Percentiles rank a stretch among this genome's conserved stretches.
Evolutionary conservation across 2,888 invertebrate species (phyloP).

Genomic region (Actias luna): DNA sequence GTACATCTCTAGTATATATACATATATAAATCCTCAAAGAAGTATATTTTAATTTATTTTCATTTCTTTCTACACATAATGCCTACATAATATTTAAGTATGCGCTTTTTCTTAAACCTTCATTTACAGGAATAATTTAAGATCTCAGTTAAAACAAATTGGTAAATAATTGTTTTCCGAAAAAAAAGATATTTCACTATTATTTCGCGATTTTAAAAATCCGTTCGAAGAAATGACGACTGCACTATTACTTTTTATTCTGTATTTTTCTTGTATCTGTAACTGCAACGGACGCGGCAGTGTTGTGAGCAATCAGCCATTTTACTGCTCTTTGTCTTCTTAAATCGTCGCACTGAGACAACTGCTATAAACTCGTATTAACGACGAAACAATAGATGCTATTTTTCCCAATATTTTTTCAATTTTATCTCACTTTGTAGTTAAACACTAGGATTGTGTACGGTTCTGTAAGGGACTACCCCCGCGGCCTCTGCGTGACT

Average conservation of each 20-base stretch:
- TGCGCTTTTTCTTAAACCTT: no score
- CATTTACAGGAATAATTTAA: no score
- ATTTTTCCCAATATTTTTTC: neutral
- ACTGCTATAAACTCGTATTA: slow-evolving; percentile 37
- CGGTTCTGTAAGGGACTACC: no score
- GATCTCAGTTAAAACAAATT: no score
- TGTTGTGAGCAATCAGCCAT: slow-evolving; percentile 74
- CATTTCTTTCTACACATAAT: no score
- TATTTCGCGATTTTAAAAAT: neutral
- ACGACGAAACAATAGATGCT: neutral
- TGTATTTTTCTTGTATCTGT: slow-evolving; percentile 12
- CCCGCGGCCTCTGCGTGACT: no score
- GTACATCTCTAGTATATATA: no score
- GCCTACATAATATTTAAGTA: no score
- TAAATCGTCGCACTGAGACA: slow-evolving; percentile 69
- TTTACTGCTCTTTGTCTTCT: slow-evolving; percentile 81
- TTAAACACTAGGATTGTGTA: neutral
- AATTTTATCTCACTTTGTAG: neutral
- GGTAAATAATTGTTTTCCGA: no score
- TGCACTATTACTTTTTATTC: neutral
- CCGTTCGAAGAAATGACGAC: neutral
- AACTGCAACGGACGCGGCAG: slow-evolving; percentile 41
- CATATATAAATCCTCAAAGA: no score
- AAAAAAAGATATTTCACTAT: no score
- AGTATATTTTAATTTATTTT: no score